phyloP scores from a whole-genome alignment of 2,797 vertebrate species.

The Phoebastria nigripes region DNA sequence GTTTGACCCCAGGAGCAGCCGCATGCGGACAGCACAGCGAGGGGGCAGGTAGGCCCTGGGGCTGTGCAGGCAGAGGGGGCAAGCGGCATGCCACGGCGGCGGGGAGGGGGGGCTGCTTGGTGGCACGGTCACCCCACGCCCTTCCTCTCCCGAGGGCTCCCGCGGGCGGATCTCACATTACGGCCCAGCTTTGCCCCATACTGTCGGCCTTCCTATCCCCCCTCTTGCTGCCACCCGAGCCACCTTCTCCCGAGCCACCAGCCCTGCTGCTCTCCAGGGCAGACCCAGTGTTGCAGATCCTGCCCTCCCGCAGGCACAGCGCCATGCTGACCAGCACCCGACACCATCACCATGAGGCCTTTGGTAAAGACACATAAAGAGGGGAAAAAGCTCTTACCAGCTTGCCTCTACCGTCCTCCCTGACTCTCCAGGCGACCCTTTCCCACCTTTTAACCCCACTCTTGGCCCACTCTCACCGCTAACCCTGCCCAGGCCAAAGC shows the following conservation, averaged over 20 bases:
- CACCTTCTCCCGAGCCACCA: background rate
- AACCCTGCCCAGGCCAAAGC: background rate
- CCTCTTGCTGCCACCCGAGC: too few species aligned
- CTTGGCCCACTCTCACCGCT: accelerated
- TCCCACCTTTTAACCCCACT: background rate
- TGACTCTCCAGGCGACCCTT: too few species aligned
- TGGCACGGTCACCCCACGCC: accelerated
- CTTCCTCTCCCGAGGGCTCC: background rate
- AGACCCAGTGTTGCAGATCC: too few species aligned
- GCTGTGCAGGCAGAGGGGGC: background rate
- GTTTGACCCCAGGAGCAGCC: background rate
- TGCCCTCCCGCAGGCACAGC: background rate
- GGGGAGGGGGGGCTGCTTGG: too few species aligned
- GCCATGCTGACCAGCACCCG: background rate
- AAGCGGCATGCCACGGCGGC: background rate
- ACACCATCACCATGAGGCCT: accelerated
- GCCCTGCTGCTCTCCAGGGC: background rate
- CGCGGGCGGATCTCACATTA: too few species aligned
- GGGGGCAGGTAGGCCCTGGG: background rate
- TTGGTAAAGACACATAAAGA: background rate
- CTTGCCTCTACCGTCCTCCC: accelerated
- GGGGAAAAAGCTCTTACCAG: accelerated
- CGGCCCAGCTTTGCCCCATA: background rate
- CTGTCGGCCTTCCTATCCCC: accelerated
- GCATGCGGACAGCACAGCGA: accelerated